These are phyloP conservation scores for Sebastolobus alascanus DNA, from an alignment of 2,797 vertebrate genomes.

Conservation along the genomic window DNA sequence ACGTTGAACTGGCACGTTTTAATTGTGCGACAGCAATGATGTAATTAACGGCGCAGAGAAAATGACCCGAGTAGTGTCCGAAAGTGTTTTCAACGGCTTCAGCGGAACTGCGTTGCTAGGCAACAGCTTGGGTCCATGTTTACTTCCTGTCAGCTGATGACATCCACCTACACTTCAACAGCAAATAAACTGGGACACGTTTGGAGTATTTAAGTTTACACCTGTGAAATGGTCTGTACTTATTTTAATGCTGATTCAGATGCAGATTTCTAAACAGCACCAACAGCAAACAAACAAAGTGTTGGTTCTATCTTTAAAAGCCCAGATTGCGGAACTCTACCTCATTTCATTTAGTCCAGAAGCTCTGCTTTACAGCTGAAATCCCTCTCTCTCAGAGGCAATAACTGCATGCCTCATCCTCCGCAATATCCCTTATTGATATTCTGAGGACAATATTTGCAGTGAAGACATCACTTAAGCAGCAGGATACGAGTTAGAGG, in stretches of 20 bases:
- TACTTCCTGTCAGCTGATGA: no score
- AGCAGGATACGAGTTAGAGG: slow-evolving; percentile 61
- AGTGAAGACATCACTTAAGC: slow-evolving; percentile 62
- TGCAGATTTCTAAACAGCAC: background rate
- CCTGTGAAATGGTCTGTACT: background rate
- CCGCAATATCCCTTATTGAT: slow-evolving; percentile 53
- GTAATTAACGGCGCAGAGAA: no score
- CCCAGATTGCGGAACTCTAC: background rate
- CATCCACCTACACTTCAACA: no score
- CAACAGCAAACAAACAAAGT: background rate
- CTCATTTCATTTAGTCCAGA: slow-evolving; percentile 9
- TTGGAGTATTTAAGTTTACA: no score
- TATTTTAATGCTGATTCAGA: background rate
- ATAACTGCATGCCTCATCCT: slow-evolving; percentile 40
- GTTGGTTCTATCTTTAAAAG: background rate
- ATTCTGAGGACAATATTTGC: slow-evolving; percentile 65
- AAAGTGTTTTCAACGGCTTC: no score
- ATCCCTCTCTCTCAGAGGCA: slow-evolving; percentile 30
- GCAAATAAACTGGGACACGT: no score
- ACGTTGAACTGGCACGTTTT: no score
- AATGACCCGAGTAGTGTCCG: no score
- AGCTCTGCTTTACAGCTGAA: slow-evolving; percentile 35
- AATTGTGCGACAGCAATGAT: no score
- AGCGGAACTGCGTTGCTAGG: no score
- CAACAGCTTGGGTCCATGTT: no score